phyloP scores from a whole-genome alignment of 1,140 invertebrate genomes.

The Achatina immaculata region DNA sequence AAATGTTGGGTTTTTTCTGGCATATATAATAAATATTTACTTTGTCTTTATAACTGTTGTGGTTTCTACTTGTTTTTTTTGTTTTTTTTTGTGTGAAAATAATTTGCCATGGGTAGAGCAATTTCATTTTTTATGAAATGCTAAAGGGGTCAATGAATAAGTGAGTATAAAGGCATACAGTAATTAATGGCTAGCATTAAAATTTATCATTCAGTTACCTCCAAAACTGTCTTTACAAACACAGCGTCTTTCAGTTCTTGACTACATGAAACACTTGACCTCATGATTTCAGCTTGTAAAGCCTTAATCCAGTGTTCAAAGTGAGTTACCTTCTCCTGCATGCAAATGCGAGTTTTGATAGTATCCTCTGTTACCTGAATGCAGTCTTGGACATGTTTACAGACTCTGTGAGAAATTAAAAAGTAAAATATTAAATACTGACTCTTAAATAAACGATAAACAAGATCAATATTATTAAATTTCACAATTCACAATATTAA shows the following conservation, averaged over 20 bases:
- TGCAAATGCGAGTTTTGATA: slow-evolving; percentile 46
- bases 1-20: too few relatives aligned
- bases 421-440: slow-evolving; percentile 10
- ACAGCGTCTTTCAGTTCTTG: slow-evolving; percentile 74
- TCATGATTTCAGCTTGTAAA: slow-evolving; percentile 85
- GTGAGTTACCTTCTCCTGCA: slow-evolving; percentile 47
- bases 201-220: too few relatives aligned
- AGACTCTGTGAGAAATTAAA: slow-evolving; percentile 37
- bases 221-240: slow-evolving; percentile 51
- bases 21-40: too few relatives aligned
- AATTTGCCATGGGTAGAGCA: too few relatives aligned
- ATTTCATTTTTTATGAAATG: too few relatives aligned
- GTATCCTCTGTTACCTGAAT: slow-evolving; percentile 44
- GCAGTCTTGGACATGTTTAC: slow-evolving; percentile 44
- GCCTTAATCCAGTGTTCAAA: slow-evolving; percentile 48
- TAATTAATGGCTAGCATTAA: not conserved
- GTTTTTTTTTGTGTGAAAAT: too few relatives aligned
- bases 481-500: too few relatives aligned
- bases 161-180: not conserved
- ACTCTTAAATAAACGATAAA: too few relatives aligned
- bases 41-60: not conserved
- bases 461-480: too few relatives aligned
- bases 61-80: too few relatives aligned
- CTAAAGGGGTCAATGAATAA: too few relatives aligned
- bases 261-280: slow-evolving; percentile 87